Evolutionary conservation across 2,888 invertebrate genomes (phyloP), one percentile per base, ranked within the genome.

Genomic region (Stenodema calcarata): DNA sequence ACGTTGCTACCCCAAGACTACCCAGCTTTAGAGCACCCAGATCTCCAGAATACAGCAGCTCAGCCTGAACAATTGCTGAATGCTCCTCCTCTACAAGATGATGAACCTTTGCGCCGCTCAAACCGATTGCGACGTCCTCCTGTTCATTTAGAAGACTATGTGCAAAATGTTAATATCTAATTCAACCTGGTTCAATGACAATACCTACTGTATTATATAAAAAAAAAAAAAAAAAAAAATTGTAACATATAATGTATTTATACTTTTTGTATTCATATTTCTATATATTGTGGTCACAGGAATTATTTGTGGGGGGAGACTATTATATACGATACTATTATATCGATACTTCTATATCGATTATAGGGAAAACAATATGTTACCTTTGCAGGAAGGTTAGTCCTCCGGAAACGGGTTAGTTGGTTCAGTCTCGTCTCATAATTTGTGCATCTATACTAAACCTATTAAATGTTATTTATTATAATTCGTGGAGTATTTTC

Each of bases 271-370:
- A 12, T 23, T 70, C 70, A 30, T 70, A 70, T 30, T 11, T 70
- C 70, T 70, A 70, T 70, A 11, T 70, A 11, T 70, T 70, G 4
- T 28, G 70, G 70, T 70, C 27, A 30, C 30, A 16, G 70, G 70
- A 70, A 30, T 70, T 70, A 70, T 70, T 70, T 70, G 70, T 70
- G 70, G 70, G 70, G 70, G 70, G 70, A 70, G 70, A 70, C 70
- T 70, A 27, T 70, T 70, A 70, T 70, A 70, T 70, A n/a, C 70
- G 70, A 70, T 70, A 23, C 16, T 70, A 23, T 3, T 70, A 70
- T 3, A 70, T 70, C 12, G 70, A 70, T 70, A 23, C 11, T 70
- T n/a, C n/a, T n/a, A n/a, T n/a, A n/a, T n/a, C n/a, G n/a, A n/a
- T n/a, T n/a, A n/a, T n/a, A n/a, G n/a, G 27, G 18, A 27, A 70